Percentiles rank a stretch among this genome's conserved stretches.
phyloP scores from a whole-genome alignment of 1,140 invertebrate species.

The Drosophila repletoides region DNA sequence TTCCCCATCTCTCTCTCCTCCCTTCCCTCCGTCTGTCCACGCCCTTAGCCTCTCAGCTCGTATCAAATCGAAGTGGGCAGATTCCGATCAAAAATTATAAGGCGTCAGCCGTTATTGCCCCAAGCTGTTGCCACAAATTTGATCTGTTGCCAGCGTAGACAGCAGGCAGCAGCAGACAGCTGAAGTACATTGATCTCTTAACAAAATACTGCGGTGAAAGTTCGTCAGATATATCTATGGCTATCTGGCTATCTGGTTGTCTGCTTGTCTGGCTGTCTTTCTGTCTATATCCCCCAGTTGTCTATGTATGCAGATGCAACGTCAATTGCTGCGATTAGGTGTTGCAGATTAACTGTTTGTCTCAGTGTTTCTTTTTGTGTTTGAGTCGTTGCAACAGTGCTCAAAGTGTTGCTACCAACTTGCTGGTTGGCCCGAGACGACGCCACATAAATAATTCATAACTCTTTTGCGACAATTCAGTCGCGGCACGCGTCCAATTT shows the following conservation, averaged over 20 bases:
- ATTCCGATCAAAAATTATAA: constrained; percentile 46
- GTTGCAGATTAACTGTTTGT: constrained; percentile 39
- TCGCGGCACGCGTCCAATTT: constrained; percentile 75
- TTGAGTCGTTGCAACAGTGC: constrained; percentile 14
- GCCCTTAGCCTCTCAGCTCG: not conserved
- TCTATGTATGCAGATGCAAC: constrained; percentile 11
- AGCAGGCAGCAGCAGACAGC: not conserved
- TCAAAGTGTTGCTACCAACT: constrained; percentile 4
- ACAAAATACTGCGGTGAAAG: constrained; percentile 38
- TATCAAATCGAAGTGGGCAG: constrained; percentile 26
- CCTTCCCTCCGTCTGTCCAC: not conserved
- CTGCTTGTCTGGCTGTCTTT: no score
- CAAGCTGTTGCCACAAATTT: constrained; percentile 29
- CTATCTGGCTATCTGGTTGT: not conserved
- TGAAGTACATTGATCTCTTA: constrained; percentile 51
- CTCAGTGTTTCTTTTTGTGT: not conserved
- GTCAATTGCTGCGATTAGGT: constrained; percentile 40
- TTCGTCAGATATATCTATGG: constrained; percentile 25
- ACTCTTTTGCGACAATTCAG: constrained; percentile 80
- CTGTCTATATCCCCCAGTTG: no score
- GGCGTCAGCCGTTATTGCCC: constrained; percentile 37
- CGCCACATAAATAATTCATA: constrained; percentile 76
- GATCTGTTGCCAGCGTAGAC: no score
- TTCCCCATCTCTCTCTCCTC: not conserved
- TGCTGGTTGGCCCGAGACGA: not conserved